phyloP scores from a whole-genome alignment of 2,888 invertebrate genomes.

The Candidula unifasciata region DNA sequence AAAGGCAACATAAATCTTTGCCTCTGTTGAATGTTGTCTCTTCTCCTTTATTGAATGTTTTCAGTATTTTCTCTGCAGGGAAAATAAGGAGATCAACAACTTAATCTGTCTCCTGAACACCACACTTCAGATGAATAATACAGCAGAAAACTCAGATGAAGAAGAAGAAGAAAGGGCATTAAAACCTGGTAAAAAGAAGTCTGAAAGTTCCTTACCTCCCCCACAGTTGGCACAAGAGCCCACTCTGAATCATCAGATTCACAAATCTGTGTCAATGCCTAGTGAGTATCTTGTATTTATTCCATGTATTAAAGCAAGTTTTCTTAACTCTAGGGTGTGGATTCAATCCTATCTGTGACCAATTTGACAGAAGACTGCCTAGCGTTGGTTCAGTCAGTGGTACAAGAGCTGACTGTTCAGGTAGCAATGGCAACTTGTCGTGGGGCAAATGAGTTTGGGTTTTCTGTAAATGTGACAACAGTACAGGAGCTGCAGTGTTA shows the following conservation, averaged over 20 bases:
- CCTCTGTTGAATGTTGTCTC: not conserved
- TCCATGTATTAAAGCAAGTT: too few species aligned
- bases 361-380: too few species aligned
- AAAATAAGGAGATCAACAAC: slow-evolving; percentile 76
- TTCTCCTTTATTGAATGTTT: not conserved
- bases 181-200: not conserved
- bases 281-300: slow-evolving; percentile 55
- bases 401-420: too few species aligned
- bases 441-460: too few species aligned
- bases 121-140: slow-evolving; percentile 72
- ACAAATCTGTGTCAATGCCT: slow-evolving; percentile 69
- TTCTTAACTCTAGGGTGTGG: too few species aligned
- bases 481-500: too few species aligned
- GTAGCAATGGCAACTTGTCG: too few species aligned
- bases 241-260: slow-evolving; percentile 53
- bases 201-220: slow-evolving; percentile 6
- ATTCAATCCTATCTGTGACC: too few species aligned
- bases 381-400: too few species aligned
- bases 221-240: not conserved
- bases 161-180: slow-evolving; percentile 56
- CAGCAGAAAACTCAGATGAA: slow-evolving; percentile 66
- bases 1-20: not conserved
- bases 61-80: slow-evolving; percentile 59
- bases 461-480: too few species aligned
- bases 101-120: slow-evolving; percentile 74